Conservation (phyloP, 2,113 vertebrate genomes). For the Rhinolophus sinicus region DNA sequence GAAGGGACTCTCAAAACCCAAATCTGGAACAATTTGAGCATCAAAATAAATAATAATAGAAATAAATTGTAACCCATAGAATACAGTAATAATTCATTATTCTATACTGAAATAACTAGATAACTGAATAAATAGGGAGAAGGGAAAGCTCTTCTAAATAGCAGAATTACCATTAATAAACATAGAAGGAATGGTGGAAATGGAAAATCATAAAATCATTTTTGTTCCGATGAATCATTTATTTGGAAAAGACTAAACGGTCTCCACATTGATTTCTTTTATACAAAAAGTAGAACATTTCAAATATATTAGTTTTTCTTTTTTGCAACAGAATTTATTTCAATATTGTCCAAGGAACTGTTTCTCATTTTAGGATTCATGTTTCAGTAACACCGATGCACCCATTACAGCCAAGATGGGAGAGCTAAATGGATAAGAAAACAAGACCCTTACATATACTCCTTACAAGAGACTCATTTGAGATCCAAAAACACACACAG, state of each 20-base stretch:
- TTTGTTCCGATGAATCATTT: slow-evolving; percentile 48
- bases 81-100: neutral
- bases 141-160: neutral
- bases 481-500: too few species aligned
- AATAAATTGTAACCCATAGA: neutral
- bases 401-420: slow-evolving; percentile 84
- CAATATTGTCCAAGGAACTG: slow-evolving; percentile 20
- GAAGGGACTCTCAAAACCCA: neutral
- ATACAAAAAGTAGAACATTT: slow-evolving; percentile 68
- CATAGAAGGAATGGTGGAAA: neutral
- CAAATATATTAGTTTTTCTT: slow-evolving; percentile 76
- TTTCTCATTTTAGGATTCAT: slow-evolving; percentile 76
- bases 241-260: slow-evolving; percentile 71
- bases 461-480: too few species aligned
- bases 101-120: neutral
- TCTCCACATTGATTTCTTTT: slow-evolving; percentile 19
- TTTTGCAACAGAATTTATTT: slow-evolving; percentile 42
- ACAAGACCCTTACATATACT: too few species aligned
- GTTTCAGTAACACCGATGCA: slow-evolving; percentile 84
- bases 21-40: neutral
- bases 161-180: neutral
- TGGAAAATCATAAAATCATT: neutral
- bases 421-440: too few species aligned
- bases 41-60: neutral
- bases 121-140: neutral